Evolutionary conservation across 2,888 invertebrate genomes (phyloP), one percentile per base, ranked within the genome.

Genomic region (Altica lythri): DNA sequence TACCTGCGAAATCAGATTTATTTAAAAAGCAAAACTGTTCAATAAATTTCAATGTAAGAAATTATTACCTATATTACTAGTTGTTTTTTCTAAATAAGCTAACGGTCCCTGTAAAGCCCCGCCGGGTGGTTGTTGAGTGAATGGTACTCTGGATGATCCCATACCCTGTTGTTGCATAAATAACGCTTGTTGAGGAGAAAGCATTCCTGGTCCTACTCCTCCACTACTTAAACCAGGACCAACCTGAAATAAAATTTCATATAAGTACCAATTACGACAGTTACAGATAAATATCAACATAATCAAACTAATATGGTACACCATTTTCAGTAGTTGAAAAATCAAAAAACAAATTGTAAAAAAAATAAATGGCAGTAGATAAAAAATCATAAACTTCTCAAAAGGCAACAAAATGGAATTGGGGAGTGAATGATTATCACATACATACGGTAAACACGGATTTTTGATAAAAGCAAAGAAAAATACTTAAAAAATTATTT

Each of bases 81-180:
- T 90, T 61, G 92, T 92, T 80, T 92, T 92, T 80, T 93, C 92
- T 57, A 94, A 79, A 72, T 88, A 92, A 1, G 92, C 92, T 59
- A 93, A 80, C 0, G 92, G 93, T 4, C 92, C 92, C 64, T 90
- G 91, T 49, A 91, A 79, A 1, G 87, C 81, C 57, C 79, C 77
- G 38, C 72, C 75, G 1, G 79, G 80, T 44, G 75, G 75, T 63
- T 75, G 77, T 68, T 82, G 82, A 25, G 72, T 68, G 69, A 76
- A 77, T 60, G 78, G 77, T 0, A 80, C 79, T 1, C 82, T 80
- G 9, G 82, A 77, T 1, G 81, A 80, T 81, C 80, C 40, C 70
- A 75, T 68, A 0, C 82, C 79, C n/a, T 82, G 81, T 0, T 82
- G 80, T 12, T 83, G 81, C 77, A 85, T 74, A 69, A 83, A 85